These are phyloP conservation scores for Poecilia gillii DNA, from an alignment of 2,797 vertebrate species.

Conservation along the genomic window DNA sequence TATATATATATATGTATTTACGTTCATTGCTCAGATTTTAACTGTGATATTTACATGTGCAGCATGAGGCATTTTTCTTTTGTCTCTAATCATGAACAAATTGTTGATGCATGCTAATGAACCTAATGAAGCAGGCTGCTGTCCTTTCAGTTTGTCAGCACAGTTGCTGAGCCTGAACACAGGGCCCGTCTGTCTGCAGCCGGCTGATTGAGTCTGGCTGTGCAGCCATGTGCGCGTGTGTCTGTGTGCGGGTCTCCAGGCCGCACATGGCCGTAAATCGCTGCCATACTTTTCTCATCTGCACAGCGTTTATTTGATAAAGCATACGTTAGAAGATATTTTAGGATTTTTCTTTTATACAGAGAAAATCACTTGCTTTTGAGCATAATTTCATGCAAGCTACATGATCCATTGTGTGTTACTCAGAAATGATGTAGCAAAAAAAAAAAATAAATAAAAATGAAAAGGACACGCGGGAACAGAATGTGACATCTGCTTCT, in stretches of 20 bases:
- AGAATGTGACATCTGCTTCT: conserved; percentile 47
- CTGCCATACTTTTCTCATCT: conserved; percentile 8
- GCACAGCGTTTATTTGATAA: not conserved
- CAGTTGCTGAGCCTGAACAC: conserved; percentile 57
- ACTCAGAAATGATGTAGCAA: not conserved
- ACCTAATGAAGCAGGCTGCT: conserved; percentile 51
- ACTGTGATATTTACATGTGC: not conserved
- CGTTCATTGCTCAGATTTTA: not conserved
- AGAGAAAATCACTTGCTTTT: not conserved
- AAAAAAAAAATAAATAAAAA: not conserved
- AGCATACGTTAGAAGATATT: not conserved
- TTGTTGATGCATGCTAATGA: conserved; percentile 59
- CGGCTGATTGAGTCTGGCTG: conserved; percentile 30
- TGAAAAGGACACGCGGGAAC: conserved; percentile 23
- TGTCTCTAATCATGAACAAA: conserved; percentile 51
- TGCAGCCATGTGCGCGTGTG: conserved; percentile 31
- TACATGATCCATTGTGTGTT: not conserved
- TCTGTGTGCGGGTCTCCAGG: conserved; percentile 6
- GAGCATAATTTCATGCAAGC: not conserved
- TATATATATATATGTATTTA: not conserved
- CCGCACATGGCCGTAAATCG: not conserved
- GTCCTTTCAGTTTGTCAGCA: conserved; percentile 60
- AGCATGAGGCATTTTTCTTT: conserved; percentile 17
- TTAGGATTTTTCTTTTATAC: not conserved
- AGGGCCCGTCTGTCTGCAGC: conserved; percentile 53